Base-by-base conservation (phyloP, 2,797 vertebrate species). In the Ptychobarbus kaznakovi region DNA sequence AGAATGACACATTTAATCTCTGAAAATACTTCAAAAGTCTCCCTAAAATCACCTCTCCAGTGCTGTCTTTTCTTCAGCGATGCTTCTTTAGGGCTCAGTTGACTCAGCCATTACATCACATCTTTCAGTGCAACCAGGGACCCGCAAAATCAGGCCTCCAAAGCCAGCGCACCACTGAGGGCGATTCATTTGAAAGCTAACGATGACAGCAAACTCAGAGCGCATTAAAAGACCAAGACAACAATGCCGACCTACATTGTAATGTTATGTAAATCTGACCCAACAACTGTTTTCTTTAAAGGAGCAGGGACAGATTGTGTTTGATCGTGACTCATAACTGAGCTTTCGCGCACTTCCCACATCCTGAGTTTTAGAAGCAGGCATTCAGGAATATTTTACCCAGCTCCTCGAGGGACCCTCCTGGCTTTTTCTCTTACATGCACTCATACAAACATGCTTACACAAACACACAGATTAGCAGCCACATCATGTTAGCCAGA, bases 191-290 rank as follows among this genome's bases (percentile, higher is more conserved):
- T 94, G 91, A 92, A 93, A 95, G 93, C 92, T 93, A 93, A 93
- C 4, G 25, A 74, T 92, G 93, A 93, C 91, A 92, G 91, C 91
- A 92, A 91, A 91, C 93, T 93, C 79, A 44, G 87, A 93, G 93
- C 89, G 22, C 56, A 51, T 80, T 81, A 76, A 66, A 40, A 13
- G 12, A 72, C 73, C 16, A 53, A 70, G 63, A 85, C 90, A 88
- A 92, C 85, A n/a, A 88, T 87, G 85, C 87, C 89, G 87, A 90
- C 92, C 92, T 90, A 92, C 91, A 93, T 93, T 92, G 92, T 93
- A 93, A 94, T 92, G 93, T 93, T 94, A 95, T 94, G 94, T 92
- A 95, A 95, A 96, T 94, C 91, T 92, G 93, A 94, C 90, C 92
- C 87, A 90, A 94, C 91, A 92, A 94, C 91, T 92, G 90, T 91